Evolutionary conservation across 2,113 vertebrate genomes (phyloP).

Genomic region (Platysteira castanea): DNA sequence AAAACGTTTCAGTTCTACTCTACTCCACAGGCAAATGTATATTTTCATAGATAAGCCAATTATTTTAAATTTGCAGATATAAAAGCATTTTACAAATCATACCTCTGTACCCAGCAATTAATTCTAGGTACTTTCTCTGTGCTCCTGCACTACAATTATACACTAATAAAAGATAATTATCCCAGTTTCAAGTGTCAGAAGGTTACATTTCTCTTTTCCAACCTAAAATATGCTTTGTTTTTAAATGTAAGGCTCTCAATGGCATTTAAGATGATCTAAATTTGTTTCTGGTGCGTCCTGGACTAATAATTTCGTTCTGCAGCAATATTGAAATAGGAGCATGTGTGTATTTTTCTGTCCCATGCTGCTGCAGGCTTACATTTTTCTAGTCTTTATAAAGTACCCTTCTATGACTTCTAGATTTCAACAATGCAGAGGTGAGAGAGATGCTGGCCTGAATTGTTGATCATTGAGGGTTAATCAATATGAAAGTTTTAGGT

Average conservation of each 20-base stretch:
- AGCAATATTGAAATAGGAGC: background rate
- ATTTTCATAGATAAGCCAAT: background rate
- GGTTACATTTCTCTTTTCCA: background rate
- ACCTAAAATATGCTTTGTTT: background rate
- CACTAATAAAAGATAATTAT: conserved; percentile 14
- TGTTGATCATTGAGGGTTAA: background rate
- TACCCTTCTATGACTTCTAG: background rate
- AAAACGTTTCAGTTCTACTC: background rate
- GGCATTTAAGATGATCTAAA: background rate
- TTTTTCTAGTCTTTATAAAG: background rate
- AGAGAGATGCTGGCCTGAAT: background rate
- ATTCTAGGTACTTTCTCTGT: background rate
- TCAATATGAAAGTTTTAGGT: background rate
- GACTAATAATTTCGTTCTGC: background rate
- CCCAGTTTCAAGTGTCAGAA: background rate
- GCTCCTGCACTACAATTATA: background rate
- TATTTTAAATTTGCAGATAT: background rate
- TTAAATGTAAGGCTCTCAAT: background rate
- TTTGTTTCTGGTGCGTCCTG: background rate
- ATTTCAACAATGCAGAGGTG: background rate
- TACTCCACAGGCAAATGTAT: background rate
- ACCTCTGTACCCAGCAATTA: background rate
- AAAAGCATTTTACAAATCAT: conserved; percentile 10
- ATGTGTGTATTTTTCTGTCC: background rate
- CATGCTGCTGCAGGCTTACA: background rate